phyloP scores from a whole-genome alignment of 2,113 vertebrate species.

The Rhineura floridana region DNA sequence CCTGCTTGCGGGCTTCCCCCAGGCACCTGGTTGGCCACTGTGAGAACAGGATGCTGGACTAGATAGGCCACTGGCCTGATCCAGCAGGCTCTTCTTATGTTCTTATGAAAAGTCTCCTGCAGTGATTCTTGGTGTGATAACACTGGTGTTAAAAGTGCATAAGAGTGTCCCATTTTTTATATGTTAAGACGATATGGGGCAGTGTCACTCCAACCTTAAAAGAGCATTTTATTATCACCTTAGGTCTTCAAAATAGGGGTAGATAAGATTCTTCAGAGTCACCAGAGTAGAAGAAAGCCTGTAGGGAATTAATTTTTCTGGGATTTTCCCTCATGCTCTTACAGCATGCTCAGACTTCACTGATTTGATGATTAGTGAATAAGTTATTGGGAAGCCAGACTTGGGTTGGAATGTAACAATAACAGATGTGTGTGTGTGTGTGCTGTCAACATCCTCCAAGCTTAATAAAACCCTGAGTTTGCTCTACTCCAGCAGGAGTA shows the following conservation, averaged over 20 bases:
- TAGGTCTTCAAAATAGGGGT: neutral
- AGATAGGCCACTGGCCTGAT: too few relatives aligned
- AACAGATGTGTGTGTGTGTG: neutral
- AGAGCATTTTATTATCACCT: neutral
- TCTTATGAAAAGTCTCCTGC: neutral
- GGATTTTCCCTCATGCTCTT: constrained; percentile 10
- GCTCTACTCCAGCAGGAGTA: neutral
- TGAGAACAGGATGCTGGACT: too few relatives aligned
- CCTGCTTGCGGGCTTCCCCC: too few relatives aligned
- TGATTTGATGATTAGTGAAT: neutral
- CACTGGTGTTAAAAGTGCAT: neutral
- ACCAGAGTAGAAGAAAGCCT: neutral
- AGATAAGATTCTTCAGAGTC: constrained; percentile 4
- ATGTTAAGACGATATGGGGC: neutral
- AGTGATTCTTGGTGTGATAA: neutral
- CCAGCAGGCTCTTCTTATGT: too few relatives aligned
- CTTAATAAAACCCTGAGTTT: neutral
- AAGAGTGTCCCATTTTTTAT: neutral
- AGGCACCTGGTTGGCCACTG: too few relatives aligned
- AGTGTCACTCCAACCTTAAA: neutral
- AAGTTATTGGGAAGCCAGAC: neutral
- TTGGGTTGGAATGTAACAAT: neutral
- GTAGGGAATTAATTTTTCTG: neutral
- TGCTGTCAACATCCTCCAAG: neutral
- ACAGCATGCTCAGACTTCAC: neutral